Conservation (phyloP, 2,888 invertebrate species). For the Drosophila subsilvestris region DNA sequence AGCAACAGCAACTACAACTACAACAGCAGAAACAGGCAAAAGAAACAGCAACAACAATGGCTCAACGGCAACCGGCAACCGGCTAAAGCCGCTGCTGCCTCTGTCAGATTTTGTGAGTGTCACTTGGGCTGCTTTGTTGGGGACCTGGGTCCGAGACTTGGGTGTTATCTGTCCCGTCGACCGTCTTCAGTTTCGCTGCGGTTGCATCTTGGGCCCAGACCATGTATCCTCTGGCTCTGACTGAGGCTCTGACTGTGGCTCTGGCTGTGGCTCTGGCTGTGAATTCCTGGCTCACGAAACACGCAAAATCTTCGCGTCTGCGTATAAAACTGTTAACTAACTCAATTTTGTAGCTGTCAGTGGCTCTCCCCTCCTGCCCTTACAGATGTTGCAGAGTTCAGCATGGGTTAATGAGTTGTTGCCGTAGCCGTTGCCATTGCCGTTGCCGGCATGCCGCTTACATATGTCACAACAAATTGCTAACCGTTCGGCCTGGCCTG, state of each 20-base stretch:
- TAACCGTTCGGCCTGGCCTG: conserved; percentile 61
- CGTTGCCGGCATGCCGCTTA: conserved; percentile 65
- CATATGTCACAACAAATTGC: conserved; percentile 78
- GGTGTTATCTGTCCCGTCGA: conserved; percentile 73
- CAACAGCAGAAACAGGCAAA: too few relatives aligned
- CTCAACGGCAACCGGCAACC: conserved; percentile 10
- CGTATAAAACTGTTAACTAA: conserved; percentile 84
- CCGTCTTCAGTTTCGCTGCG: conserved; percentile 73
- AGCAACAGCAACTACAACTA: conserved; percentile 8
- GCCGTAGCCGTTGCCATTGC: conserved; percentile 27
- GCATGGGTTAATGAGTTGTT: conserved; percentile 79
- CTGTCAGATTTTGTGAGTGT: conserved; percentile 79
- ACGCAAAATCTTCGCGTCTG: conserved; percentile 81
- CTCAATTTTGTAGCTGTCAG: conserved; percentile 84
- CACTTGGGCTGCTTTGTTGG: conserved; percentile 68
- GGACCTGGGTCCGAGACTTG: conserved; percentile 37
- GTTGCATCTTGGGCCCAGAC: conserved; percentile 36
- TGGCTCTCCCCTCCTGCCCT: conserved; percentile 47
- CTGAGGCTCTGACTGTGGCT: conserved; percentile 6
- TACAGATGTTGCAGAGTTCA: conserved; percentile 63
- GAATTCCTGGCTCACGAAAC: conserved; percentile 63
- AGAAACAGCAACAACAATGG: background rate
- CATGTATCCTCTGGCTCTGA: conserved; percentile 1
- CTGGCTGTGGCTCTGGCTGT: conserved; percentile 5
- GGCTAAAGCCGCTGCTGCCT: conserved; percentile 67